phyloP scores from a whole-genome alignment of 2,888 invertebrate species.

The Apodemia duryi region DNA sequence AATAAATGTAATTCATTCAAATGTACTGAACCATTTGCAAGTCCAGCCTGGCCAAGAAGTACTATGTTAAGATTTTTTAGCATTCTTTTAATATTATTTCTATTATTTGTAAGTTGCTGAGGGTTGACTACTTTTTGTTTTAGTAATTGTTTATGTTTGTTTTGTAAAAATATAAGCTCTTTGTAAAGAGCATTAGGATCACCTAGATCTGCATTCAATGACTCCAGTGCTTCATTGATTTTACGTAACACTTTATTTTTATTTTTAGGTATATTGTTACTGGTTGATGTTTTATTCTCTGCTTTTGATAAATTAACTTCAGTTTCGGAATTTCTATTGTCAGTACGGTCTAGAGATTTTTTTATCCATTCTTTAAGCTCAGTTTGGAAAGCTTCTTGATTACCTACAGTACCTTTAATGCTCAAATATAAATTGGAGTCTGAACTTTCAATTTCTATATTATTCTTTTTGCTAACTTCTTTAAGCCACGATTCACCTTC shows the following conservation, averaged over 20 bases:
- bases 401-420: constrained; percentile 66
- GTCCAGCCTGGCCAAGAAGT: constrained; percentile 79
- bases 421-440: constrained; percentile 57
- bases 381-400: constrained; percentile 74
- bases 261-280: constrained; percentile 54
- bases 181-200: constrained; percentile 67
- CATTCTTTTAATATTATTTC: constrained; percentile 60
- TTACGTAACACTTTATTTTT: constrained; percentile 49
- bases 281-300: constrained; percentile 21
- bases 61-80: constrained; percentile 78
- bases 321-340: constrained; percentile 28
- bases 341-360: constrained; percentile 26
- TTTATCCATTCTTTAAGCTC: constrained; percentile 63
- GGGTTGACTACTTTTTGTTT: constrained; percentile 54
- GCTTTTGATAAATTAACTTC: constrained; percentile 32
- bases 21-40: constrained; percentile 69
- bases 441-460: constrained; percentile 55
- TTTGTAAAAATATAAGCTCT: constrained; percentile 62
- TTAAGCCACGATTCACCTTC: constrained; percentile 70
- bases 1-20: constrained; percentile 60
- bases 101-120: constrained; percentile 48
- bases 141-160: constrained; percentile 57
- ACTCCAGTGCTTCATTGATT: constrained; percentile 52
- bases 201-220: constrained; percentile 66
- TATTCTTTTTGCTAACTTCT: constrained; percentile 46